These are phyloP conservation scores for Campoletis raptor DNA, from an alignment of 2,888 invertebrate genomes.

Conservation along the genomic window DNA sequence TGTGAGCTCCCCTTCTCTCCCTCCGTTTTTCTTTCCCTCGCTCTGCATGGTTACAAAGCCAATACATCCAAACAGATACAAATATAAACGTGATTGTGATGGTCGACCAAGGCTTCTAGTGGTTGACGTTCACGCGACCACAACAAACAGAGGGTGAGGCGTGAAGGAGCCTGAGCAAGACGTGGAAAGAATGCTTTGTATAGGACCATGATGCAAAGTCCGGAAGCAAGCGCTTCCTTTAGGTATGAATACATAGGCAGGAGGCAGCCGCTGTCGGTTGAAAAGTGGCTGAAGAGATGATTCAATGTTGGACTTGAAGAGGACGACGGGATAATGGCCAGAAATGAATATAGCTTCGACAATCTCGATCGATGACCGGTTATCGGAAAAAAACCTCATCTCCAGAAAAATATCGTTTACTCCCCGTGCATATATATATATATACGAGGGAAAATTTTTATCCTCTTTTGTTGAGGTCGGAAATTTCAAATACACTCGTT, in stretches of 20 bases:
- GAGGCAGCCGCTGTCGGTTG: not conserved
- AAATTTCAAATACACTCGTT: constrained; percentile 35
- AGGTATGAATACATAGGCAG: constrained; percentile 39
- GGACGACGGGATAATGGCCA: constrained; percentile 37
- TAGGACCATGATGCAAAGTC: constrained; percentile 45
- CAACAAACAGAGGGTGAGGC: constrained; percentile 25
- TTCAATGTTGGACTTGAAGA: constrained; percentile 23
- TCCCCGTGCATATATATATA: not conserved
- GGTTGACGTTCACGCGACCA: constrained; percentile 28
- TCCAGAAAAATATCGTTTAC: constrained; percentile 31
- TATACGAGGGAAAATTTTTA: not conserved
- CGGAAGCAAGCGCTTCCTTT: constrained; percentile 53
- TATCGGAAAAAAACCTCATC: constrained; percentile 53
- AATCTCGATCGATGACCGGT: constrained; percentile 65
- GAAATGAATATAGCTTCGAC: constrained; percentile 35
- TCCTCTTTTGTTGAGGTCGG: constrained; percentile 17
- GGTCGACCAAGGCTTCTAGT: constrained; percentile 58
- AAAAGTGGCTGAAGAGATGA: constrained; percentile 41
- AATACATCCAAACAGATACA: constrained; percentile 18
- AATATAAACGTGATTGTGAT: constrained; percentile 22
- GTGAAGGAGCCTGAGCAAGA: constrained; percentile 53
- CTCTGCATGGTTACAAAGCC: not conserved
- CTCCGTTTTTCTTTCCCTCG: constrained; percentile 31
- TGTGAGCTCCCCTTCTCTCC: constrained; percentile 29
- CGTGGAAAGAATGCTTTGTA: constrained; percentile 33